phyloP scores from a whole-genome alignment of 2,888 invertebrate genomes.

The Drosophila setosimentum region DNA sequence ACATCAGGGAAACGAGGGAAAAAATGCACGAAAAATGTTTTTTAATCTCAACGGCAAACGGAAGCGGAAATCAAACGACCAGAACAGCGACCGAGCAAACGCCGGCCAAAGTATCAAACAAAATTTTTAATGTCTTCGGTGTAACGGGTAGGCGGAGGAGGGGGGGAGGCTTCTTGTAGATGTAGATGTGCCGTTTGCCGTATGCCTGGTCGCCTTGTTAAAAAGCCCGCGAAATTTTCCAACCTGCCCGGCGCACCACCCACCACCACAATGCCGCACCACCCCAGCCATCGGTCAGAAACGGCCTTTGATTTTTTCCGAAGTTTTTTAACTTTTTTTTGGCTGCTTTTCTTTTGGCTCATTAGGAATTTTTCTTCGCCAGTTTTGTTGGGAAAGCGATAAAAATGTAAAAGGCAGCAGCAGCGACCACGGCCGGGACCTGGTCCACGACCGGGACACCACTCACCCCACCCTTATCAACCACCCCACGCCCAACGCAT shows the following conservation, averaged over 20 bases:
- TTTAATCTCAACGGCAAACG: slow-evolving; percentile 84
- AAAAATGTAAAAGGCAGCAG: slow-evolving; percentile 71
- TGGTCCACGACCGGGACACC: slow-evolving; percentile 35
- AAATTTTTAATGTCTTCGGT: slow-evolving; percentile 75
- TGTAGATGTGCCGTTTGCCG: slow-evolving; percentile 75
- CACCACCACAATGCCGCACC: neutral
- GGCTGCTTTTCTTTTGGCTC: slow-evolving; percentile 69
- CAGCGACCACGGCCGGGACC: slow-evolving; percentile 51
- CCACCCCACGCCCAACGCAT: slow-evolving; percentile 36
- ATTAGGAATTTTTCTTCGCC: slow-evolving; percentile 79
- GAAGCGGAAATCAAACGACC: slow-evolving; percentile 85
- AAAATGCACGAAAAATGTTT: slow-evolving; percentile 74
- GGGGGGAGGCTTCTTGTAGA: slow-evolving; percentile 54
- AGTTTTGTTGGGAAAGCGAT: slow-evolving; percentile 77
- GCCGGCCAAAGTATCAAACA: slow-evolving; percentile 73
- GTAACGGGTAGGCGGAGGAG: neutral
- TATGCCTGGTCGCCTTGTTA: slow-evolving; percentile 74
- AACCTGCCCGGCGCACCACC: slow-evolving; percentile 20
- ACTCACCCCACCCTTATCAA: slow-evolving; percentile 7
- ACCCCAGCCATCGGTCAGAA: slow-evolving; percentile 31
- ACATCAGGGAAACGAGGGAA: slow-evolving; percentile 72
- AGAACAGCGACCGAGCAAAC: slow-evolving; percentile 72
- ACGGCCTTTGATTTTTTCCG: slow-evolving; percentile 79
- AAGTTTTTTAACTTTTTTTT: slow-evolving; percentile 78
- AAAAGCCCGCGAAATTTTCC: slow-evolving; percentile 77